A percentile compares a stretch with the other conserved stretches of the same genome.
phyloP scores from a whole-genome alignment of 2,888 invertebrate genomes.

The Ptychoptera contaminata region DNA sequence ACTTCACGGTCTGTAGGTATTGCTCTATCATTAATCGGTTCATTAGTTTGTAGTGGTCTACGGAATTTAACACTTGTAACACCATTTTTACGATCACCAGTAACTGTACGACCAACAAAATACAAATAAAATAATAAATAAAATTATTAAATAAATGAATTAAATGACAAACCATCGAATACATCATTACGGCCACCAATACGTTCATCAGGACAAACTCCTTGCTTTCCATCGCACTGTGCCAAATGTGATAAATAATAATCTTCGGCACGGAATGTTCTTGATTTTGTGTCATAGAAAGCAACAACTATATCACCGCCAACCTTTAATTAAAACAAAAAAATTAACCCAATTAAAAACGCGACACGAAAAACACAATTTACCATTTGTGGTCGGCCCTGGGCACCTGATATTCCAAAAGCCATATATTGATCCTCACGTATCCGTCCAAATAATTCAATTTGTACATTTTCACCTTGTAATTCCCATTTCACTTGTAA shows the following conservation, averaged over 20 bases:
- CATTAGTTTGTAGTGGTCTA: conserved; percentile 60
- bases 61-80: conserved; percentile 67
- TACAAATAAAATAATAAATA: not conserved
- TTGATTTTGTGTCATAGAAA: conserved; percentile 43
- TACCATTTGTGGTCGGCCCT: conserved; percentile 55
- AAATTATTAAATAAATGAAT: not conserved
- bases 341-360: not conserved
- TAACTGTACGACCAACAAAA: conserved; percentile 30
- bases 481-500: conserved; percentile 80
- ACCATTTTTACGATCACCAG: conserved; percentile 61
- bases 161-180: conserved; percentile 34
- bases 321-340: conserved; percentile 16
- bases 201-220: conserved; percentile 73
- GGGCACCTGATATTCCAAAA: conserved; percentile 69
- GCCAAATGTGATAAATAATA: conserved; percentile 69
- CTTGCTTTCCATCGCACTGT: conserved; percentile 66
- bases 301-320: conserved; percentile 76
- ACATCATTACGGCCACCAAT: conserved; percentile 70
- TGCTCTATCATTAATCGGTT: conserved; percentile 52
- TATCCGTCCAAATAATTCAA: conserved; percentile 63
- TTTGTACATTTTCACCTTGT: conserved; percentile 56
- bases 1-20: conserved; percentile 51
- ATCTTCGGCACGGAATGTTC: conserved; percentile 59
- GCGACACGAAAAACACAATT: conserved; percentile 8
- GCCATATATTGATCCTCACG: conserved; percentile 76